Conservation (phyloP, 1,140 invertebrate species). For the Drosophila ohnishii region DNA sequence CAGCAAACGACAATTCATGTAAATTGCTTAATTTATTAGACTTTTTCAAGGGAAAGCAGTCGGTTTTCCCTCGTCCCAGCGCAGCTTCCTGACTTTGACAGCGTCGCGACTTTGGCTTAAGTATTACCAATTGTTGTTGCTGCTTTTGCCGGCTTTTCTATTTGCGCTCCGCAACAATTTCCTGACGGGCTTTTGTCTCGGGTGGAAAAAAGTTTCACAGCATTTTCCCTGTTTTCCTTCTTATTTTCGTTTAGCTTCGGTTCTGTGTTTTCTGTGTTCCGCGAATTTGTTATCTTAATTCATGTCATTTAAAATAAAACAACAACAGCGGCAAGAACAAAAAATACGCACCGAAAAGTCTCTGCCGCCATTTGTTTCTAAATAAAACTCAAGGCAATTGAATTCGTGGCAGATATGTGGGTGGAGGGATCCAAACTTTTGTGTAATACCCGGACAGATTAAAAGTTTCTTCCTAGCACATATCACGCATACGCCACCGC, state of each 20-base stretch:
- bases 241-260: slow-evolving; percentile 36
- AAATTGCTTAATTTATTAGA: slow-evolving; percentile 82
- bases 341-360: slow-evolving; percentile 46
- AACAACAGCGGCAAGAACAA: slow-evolving; percentile 13
- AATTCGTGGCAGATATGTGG: slow-evolving; percentile 50
- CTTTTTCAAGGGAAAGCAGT: slow-evolving; percentile 56
- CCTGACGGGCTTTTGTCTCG: slow-evolving; percentile 70
- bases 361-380: slow-evolving; percentile 71
- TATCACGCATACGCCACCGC: slow-evolving; percentile 39
- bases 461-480: slow-evolving; percentile 46
- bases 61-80: slow-evolving; percentile 37
- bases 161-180: slow-evolving; percentile 66
- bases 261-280: slow-evolving; percentile 50
- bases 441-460: slow-evolving; percentile 50
- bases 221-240: slow-evolving; percentile 50
- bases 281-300: slow-evolving; percentile 79
- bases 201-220: slow-evolving; percentile 60
- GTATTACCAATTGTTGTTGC: slow-evolving; percentile 68
- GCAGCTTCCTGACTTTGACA: slow-evolving; percentile 73
- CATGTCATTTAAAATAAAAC: slow-evolving; percentile 71
- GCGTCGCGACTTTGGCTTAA: slow-evolving; percentile 75
- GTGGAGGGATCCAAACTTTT: slow-evolving; percentile 42
- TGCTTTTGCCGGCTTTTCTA: slow-evolving; percentile 52
- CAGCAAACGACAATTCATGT: slow-evolving; percentile 79
- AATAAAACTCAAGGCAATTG: slow-evolving; percentile 77